Conservation (phyloP, 2,797 vertebrate genomes). For the Leontopithecus rosalia region DNA sequence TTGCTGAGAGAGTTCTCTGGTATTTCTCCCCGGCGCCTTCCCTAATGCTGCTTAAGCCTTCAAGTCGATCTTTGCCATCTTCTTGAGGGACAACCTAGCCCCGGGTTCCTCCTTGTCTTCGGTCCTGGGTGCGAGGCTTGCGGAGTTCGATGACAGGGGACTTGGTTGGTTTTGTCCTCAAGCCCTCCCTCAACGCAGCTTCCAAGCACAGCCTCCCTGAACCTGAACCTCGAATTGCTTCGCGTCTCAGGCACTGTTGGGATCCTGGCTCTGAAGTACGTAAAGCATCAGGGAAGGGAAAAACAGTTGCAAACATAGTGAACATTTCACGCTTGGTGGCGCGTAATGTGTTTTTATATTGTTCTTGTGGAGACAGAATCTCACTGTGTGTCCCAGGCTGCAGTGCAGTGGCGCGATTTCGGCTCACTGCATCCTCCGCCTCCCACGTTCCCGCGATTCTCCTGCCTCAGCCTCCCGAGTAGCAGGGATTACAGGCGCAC, state of each 20-base stretch:
- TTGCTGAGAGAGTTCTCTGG: no score
- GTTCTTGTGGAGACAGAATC: neutral
- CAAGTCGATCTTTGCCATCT: neutral
- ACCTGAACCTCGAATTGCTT: neutral
- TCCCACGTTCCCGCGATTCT: neutral
- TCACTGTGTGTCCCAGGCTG: neutral
- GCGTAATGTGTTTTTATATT: neutral
- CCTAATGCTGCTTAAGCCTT: neutral
- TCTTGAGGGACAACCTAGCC: neutral
- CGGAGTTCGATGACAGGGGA: neutral
- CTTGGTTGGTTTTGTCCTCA: no score
- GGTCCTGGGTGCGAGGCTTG: neutral
- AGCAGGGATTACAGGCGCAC: neutral
- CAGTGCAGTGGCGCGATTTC: neutral
- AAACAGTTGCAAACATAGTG: neutral
- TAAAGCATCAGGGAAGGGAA: neutral
- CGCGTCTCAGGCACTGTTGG: neutral
- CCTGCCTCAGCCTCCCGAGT: neutral
- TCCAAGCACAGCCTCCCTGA: fast-evolving
- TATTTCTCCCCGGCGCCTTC: neutral
- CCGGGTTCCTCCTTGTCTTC: neutral
- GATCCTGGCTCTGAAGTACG: neutral
- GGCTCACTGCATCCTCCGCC: neutral
- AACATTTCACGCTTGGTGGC: neutral
- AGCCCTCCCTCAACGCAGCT: neutral